Conservation (phyloP, 2,888 invertebrate species). For the Zaprionus bogoriensis region DNA sequence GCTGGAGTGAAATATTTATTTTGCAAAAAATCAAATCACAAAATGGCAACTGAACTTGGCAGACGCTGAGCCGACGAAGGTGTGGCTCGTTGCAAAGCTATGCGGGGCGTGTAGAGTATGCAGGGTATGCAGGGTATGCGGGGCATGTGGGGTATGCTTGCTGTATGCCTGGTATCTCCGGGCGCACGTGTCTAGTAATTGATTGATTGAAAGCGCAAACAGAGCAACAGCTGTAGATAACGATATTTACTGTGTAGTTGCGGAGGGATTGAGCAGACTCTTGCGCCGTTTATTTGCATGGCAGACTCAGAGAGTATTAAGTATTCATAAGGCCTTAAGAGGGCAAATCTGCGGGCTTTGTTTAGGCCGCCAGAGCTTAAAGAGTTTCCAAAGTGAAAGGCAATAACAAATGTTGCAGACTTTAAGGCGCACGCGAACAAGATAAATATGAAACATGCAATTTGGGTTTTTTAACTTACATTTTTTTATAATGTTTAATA, state of each 20-base stretch:
- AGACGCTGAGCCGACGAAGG: neutral
- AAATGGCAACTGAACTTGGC: constrained; percentile 1
- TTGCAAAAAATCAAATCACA: constrained; percentile 17
- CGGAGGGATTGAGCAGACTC: neutral
- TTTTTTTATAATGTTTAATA: too few species aligned
- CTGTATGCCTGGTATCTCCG: too few species aligned
- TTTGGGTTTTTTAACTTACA: too few species aligned
- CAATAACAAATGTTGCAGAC: too few species aligned
- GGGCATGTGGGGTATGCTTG: constrained; percentile 31
- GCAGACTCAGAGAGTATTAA: constrained; percentile 8
- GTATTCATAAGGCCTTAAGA: constrained; percentile 12
- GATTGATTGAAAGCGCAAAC: constrained; percentile 55
- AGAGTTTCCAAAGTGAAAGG: too few species aligned
- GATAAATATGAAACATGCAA: too few species aligned
- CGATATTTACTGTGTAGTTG: constrained; percentile 3
- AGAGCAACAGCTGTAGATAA: constrained; percentile 46
- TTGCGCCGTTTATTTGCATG: neutral
- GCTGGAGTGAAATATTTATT: constrained; percentile 28
- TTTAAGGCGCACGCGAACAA: neutral
- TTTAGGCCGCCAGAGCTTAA: neutral
- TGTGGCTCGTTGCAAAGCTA: too few species aligned
- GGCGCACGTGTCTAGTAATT: constrained; percentile 59
- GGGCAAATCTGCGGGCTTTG: neutral
- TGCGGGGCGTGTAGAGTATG: constrained; percentile 26
- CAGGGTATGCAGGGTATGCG: too few species aligned